Evolutionary conservation across 92 coral and sea anemone genomes (phyloP).

Genomic region (Zoanthus sociatus): DNA sequence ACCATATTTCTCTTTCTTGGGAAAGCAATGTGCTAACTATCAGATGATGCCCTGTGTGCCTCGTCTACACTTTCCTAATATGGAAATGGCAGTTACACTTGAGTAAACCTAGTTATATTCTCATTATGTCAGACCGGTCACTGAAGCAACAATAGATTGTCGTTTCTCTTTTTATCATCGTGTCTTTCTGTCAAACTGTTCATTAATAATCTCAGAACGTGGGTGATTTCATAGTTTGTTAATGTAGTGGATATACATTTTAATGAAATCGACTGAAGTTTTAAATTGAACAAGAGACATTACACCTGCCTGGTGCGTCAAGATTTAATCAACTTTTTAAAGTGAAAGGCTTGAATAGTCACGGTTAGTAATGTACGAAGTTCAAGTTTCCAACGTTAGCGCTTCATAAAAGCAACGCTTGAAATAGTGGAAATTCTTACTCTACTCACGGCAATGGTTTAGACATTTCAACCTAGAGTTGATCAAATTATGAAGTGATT

Average conservation of each 20-base stretch:
- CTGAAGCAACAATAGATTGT: not conserved
- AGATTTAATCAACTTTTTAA: no score
- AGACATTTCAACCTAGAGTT: no score
- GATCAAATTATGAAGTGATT: no score
- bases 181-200: not conserved
- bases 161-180: not conserved
- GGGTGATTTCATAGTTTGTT: not conserved
- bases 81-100: not conserved
- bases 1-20: slow-evolving; percentile 37
- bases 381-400: no score
- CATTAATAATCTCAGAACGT: not conserved
- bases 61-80: slow-evolving; percentile 36
- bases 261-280: not conserved
- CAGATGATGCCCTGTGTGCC: slow-evolving; percentile 20
- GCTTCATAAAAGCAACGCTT: no score
- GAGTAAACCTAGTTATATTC: slow-evolving; percentile 22
- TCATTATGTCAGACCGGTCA: slow-evolving; percentile 20
- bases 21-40: slow-evolving; percentile 31
- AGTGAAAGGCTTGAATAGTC: no score
- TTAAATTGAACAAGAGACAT: not conserved
- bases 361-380: no score
- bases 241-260: not conserved
- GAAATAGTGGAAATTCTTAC: no score
- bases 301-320: not conserved
- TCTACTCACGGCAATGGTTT: no score